phyloP scores from a whole-genome alignment of 1,140 invertebrate species.

The Bursaphelenchus mucronatus region DNA sequence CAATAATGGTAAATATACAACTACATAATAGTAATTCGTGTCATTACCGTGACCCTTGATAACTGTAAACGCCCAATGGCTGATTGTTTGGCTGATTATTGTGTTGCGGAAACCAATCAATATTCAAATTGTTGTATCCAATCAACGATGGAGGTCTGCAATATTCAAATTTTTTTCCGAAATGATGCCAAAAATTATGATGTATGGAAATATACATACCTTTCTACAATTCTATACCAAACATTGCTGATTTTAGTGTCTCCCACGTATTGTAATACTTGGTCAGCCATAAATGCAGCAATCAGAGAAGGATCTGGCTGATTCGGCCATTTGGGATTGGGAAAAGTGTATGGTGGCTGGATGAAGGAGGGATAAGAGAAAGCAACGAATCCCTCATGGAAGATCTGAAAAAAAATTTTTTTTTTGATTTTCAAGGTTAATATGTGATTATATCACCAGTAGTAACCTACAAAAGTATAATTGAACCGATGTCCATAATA shows the following conservation, averaged over 20 bases:
- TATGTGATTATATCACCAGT: constrained; percentile 1
- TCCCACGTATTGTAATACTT: constrained; percentile 40
- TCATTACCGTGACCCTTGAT: constrained; percentile 34
- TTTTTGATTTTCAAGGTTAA: constrained; percentile 8
- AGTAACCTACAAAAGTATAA: constrained; percentile 77
- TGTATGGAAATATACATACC: constrained; percentile 22
- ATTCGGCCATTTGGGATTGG: constrained; percentile 76
- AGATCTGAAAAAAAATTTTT: constrained; percentile 40
- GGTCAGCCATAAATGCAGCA: constrained; percentile 81
- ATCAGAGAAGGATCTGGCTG: constrained; percentile 85
- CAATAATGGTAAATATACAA: background rate
- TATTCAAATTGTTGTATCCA: constrained; percentile 41
- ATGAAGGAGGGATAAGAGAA: constrained; percentile 64
- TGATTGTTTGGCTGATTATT: constrained; percentile 27
- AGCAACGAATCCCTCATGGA: constrained; percentile 42
- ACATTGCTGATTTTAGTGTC: constrained; percentile 48
- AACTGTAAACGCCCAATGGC: constrained; percentile 37
- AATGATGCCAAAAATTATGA: constrained; percentile 14
- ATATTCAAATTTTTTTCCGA: background rate
- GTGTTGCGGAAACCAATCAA: constrained; percentile 32
- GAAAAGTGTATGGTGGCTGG: constrained; percentile 76
- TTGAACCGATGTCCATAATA: constrained; percentile 89
- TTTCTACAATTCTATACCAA: constrained; percentile 44
- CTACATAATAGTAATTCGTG: background rate
- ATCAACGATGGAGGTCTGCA: constrained; percentile 40